Conservation (phyloP, 2,888 invertebrate genomes). For the Plebejus argus region DNA sequence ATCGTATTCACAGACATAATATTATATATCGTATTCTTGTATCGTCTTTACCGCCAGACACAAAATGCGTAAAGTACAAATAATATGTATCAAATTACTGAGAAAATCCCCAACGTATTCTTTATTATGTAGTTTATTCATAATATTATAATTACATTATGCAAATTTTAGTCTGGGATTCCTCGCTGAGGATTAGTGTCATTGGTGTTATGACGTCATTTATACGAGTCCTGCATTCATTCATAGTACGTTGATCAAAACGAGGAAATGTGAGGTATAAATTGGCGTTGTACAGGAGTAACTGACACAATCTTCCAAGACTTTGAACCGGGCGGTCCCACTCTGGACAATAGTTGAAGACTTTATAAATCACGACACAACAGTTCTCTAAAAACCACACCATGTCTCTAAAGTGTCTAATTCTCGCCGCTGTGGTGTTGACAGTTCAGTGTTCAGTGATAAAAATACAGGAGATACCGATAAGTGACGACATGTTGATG, state of each 20-base stretch:
- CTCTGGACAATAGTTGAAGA: not conserved
- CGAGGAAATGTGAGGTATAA: not conserved
- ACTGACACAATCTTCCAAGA: not conserved
- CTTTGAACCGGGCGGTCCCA: not conserved
- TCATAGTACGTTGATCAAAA: not conserved
- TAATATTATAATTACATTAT: not conserved
- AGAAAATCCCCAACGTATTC: not conserved
- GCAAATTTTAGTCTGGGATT: not conserved
- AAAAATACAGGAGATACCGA: conserved; percentile 37
- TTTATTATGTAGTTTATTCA: not conserved
- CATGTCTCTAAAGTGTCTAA: conserved; percentile 32
- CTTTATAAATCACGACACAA: not conserved
- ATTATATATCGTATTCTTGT: too few relatives aligned
- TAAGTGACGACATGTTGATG: conserved; percentile 36
- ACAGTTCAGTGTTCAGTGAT: conserved; percentile 39
- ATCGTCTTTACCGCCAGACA: not conserved
- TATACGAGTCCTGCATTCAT: not conserved
- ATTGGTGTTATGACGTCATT: not conserved
- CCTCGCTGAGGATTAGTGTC: not conserved
- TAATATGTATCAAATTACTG: not conserved
- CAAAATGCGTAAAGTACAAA: not conserved
- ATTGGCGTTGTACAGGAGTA: not conserved
- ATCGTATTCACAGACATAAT: too few relatives aligned
- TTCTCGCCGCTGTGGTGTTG: conserved; percentile 17
- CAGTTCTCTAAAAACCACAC: not conserved